Percentiles rank a stretch among this genome's conserved stretches.
These are phyloP conservation scores for Ceratosolen fusciceps DNA, from an alignment of 1,140 invertebrate species.

Conservation along the genomic window DNA sequence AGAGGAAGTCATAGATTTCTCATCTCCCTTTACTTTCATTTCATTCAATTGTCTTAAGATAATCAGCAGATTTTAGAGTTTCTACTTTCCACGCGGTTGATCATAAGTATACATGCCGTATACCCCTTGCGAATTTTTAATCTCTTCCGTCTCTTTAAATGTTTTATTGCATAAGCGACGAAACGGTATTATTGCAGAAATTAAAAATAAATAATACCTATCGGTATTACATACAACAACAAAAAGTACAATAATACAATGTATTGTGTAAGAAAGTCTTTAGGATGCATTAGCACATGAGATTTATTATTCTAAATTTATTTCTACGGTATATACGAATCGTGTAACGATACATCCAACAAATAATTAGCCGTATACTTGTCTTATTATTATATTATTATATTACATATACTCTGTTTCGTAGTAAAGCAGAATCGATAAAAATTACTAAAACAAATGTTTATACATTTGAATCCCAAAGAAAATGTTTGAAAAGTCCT, in stretches of 20 bases:
- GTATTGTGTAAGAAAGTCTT: neutral
- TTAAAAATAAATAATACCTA: neutral
- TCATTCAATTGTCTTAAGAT: slow-evolving; percentile 38
- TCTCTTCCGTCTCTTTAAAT: neutral
- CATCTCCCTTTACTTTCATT: slow-evolving; percentile 46
- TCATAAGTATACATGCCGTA: neutral
- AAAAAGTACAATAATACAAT: neutral
- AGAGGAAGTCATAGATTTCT: slow-evolving; percentile 41
- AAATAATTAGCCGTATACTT: too few species aligned
- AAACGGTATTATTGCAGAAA: neutral
- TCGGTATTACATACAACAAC: neutral
- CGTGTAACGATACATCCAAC: too few species aligned
- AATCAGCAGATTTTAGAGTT: slow-evolving; percentile 23
- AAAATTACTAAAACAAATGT: too few species aligned
- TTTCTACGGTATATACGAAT: too few species aligned
- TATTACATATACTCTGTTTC: too few species aligned
- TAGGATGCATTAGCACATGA: too few species aligned
- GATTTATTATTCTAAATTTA: too few species aligned
- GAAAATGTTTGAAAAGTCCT: too few species aligned
- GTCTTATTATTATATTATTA: too few species aligned
- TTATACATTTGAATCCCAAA: too few species aligned
- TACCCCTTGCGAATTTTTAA: neutral
- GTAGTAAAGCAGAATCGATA: too few species aligned
- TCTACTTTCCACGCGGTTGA: slow-evolving; percentile 39
- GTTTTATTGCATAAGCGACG: neutral